Evolutionary conservation across 2,113 vertebrate species (phyloP), one percentile per base, ranked within the genome.

Genomic region (Xiphias gladius): DNA sequence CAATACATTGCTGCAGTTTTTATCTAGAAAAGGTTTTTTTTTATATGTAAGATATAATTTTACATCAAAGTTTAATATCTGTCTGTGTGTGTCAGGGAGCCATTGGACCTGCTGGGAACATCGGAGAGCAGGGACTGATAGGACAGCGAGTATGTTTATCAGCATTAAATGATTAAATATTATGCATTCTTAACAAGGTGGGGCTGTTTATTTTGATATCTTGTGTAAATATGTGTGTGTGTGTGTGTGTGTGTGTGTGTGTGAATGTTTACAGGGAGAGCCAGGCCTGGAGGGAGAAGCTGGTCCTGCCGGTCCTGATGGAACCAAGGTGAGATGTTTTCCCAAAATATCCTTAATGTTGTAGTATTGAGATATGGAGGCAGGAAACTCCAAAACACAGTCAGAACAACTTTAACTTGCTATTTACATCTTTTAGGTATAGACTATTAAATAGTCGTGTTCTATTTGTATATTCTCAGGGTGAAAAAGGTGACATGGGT

Each of bases 401-500:
- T 1, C 11, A 8, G 22, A 17, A 7, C 12, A 17, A 35, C 8
- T 20, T 37, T 26, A 8, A 58, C 11, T 10, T 30, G 46, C 5
- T 7, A 0, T 63, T 17, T 19, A 7, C 17, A 32, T 54, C 16
- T 17, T 77, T 57, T 26, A 73, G 19, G 8, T 66, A 16, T n/a
- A 43, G 19, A 57, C 20, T 32, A 13, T 63, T 54, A 13, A 67
- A 26, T 14, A 52, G 19, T 71, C 5, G 3, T 20, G 4, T 54
- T 35, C 46, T 68, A 14, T 80, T 22, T 78, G 2, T 72, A 1
- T 48, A 10, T 76, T 14, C 32, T 73, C 89, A 99, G 98, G 98
- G 98, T 70, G 98, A 99, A 87, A 97, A 97, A 79, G 98, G 98
- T 57, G 97, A 99, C 61, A 95, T 95, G 87, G 98, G 98, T 26